A percentile compares a stretch with the other conserved stretches of the same genome.
phyloP scores from a whole-genome alignment of 2,888 invertebrate genomes.

The Ichneumoninae sp. region DNA sequence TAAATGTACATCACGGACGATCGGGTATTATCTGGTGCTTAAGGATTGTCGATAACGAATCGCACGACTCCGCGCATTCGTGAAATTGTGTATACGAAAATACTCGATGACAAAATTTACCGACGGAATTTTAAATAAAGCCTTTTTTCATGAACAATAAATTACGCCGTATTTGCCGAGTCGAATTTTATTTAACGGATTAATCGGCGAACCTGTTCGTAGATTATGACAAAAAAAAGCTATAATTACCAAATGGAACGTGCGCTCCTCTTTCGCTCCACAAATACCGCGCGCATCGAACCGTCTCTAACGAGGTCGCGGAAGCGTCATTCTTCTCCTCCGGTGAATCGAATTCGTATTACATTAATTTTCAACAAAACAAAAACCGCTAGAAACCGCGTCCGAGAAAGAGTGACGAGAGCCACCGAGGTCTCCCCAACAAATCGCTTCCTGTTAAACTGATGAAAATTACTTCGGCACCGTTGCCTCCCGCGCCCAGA shows the following conservation, averaged over 20 bases:
- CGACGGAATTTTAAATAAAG: no score
- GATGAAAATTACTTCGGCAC: constrained; percentile 10
- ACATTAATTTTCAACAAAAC: neutral
- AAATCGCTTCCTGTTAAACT: constrained; percentile 9
- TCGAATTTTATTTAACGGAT: neutral
- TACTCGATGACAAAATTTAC: no score
- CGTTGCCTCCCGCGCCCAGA: constrained; percentile 44
- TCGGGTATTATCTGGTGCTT: no score
- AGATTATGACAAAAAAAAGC: neutral
- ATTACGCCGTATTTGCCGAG: no score
- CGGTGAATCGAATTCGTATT: neutral
- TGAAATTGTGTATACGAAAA: no score
- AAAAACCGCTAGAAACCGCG: neutral
- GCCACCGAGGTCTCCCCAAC: neutral
- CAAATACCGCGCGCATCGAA: neutral
- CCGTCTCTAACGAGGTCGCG: neutral
- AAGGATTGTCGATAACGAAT: no score
- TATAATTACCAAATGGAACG: neutral
- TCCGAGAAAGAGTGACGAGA: neutral
- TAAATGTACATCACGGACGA: neutral
- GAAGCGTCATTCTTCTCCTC: neutral
- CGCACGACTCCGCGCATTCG: no score
- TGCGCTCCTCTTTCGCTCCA: neutral
- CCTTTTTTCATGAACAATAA: no score
- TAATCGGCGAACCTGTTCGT: neutral